A percentile compares a stretch with the other conserved stretches of the same genome.
Conservation (phyloP, 2,113 vertebrate species). For the Emydura subglobosa region DNA sequence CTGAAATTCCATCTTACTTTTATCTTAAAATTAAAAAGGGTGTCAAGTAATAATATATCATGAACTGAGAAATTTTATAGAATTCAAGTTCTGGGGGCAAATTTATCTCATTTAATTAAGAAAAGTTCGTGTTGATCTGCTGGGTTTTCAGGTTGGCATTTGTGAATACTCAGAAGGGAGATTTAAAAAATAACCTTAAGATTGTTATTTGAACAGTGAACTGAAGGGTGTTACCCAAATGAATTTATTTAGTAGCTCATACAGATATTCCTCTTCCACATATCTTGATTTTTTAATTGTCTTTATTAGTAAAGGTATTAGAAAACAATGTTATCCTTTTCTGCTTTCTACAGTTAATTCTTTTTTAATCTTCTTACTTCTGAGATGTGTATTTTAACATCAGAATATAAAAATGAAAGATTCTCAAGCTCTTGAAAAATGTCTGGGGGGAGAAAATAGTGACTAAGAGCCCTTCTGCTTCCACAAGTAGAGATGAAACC, state of each 20-base stretch:
- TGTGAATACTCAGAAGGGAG: not conserved
- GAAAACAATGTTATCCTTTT: not conserved
- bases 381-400: not conserved
- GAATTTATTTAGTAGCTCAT: not conserved
- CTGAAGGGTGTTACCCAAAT: not conserved
- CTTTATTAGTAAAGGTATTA: not conserved
- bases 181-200: not conserved
- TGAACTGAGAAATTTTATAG: not conserved
- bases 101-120: slow-evolving; percentile 1
- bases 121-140: not conserved
- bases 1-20: not conserved
- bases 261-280: not conserved
- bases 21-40: not conserved
- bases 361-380: not conserved
- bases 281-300: not conserved
- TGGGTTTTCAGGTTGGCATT: not conserved
- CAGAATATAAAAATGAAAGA: not conserved
- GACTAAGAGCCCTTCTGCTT: not conserved
- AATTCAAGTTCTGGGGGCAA: not conserved
- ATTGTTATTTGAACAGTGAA: not conserved
- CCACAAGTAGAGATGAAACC: not conserved
- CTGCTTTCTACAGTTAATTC: not conserved
- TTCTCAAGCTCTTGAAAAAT: not conserved
- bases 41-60: not conserved
- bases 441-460: not conserved